Base-by-base conservation (phyloP, 2,888 invertebrate genomes). In the Microctonus hyperodae region DNA sequence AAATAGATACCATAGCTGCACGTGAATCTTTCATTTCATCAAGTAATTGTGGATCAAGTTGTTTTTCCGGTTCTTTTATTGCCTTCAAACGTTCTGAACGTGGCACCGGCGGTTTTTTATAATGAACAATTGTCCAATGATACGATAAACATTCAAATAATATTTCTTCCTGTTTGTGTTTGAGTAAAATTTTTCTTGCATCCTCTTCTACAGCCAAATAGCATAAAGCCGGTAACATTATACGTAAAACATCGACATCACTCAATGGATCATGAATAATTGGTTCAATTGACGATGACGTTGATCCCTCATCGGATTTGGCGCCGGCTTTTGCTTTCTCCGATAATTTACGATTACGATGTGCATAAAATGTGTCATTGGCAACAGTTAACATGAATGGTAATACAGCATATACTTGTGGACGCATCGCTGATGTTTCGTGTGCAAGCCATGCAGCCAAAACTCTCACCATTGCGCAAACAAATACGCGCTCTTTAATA, bases 171-270 rank as follows among this genome's bases (percentile, higher is more conserved):
- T 93, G 90, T 79, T 93, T 91, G 61, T 89, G 86, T 68, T 91
- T 88, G 59, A 96, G 85, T 71, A 96, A 86, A 68, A 95, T 91
- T 78, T 91, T 89, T 72, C 96, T 88, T 0, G 95, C 91, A 75
- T 92, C 90, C 76, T 97, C 96, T 85, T 97, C 97, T 23, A 96
- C 94, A 37, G 95, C 92, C 74, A 97, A 88, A 83, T 97, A 95
- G 78, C 96, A 97, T 4, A 97, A 85, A 1, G 95, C 95, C 2
- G 97, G 96, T 68, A 97, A 85, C 86, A 97, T 88, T 48, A 96
- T 87, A 62, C 95, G 88, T 20, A 97, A 83, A 56, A 95, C 86
- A 83, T 96, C 94, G 51, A 90, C 84, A 74, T 89, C 87, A 53
- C 89, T 88, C 76, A 88, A 82, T 33, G 88, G 85, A 75, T 85